These are phyloP conservation scores for Listronotus oregonensis DNA, from an alignment of 1,140 invertebrate species.

Conservation along the genomic window DNA sequence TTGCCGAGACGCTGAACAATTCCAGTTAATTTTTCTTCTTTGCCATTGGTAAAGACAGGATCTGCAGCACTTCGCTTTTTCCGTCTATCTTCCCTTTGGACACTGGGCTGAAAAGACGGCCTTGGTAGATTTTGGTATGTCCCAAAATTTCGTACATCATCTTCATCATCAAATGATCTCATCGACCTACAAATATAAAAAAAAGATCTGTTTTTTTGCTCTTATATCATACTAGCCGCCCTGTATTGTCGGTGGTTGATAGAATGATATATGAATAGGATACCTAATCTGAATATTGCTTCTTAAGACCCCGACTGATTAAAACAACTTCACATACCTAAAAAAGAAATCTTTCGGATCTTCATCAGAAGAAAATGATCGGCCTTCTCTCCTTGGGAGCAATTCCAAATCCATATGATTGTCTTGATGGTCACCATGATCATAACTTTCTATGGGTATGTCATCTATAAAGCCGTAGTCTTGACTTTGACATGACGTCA, in stretches of 20 bases:
- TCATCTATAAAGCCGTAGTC: slow-evolving; percentile 31
- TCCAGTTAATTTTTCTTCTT: slow-evolving; percentile 9
- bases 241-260: too few species aligned
- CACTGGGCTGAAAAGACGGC: not conserved
- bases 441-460: slow-evolving; percentile 37
- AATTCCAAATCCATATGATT: slow-evolving; percentile 38
- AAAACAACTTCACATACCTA: slow-evolving; percentile 24
- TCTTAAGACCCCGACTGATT: too few species aligned
- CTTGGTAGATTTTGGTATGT: slow-evolving; percentile 20
- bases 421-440: slow-evolving; percentile 27
- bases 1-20: slow-evolving; percentile 30
- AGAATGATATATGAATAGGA: too few species aligned
- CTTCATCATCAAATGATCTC: slow-evolving; percentile 26
- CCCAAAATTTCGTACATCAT: slow-evolving; percentile 13
- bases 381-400: slow-evolving; percentile 19
- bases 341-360: slow-evolving; percentile 42
- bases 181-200: slow-evolving; percentile 23
- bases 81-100: not conserved
- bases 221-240: too few species aligned
- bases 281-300: too few species aligned
- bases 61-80: slow-evolving; percentile 18
- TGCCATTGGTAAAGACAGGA: not conserved
- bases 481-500: slow-evolving; percentile 4
- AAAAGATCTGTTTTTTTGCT: too few species aligned
- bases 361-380: slow-evolving; percentile 15